Conservation (phyloP, 2,797 vertebrate genomes). For the Kryptopterus vitreolus region DNA sequence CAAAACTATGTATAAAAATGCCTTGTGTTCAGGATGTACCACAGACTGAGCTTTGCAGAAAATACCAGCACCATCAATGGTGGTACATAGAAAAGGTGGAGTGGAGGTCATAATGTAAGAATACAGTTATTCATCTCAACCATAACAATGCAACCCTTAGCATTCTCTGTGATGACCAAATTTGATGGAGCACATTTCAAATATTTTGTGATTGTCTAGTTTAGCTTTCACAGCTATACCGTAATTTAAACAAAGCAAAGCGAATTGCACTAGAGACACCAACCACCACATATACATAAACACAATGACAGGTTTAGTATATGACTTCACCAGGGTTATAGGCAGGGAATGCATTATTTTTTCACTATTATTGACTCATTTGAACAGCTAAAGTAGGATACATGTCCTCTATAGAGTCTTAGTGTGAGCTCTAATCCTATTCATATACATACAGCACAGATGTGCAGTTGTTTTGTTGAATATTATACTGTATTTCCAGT, state of each 20-base stretch:
- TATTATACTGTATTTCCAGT: neutral
- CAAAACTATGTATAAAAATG: neutral
- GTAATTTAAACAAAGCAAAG: slow-evolving; percentile 29
- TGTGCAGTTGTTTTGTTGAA: neutral
- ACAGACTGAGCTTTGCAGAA: slow-evolving; percentile 45
- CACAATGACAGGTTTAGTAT: slow-evolving; percentile 29
- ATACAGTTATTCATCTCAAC: slow-evolving; percentile 57
- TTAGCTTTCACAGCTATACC: slow-evolving; percentile 36
- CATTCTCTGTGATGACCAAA: slow-evolving; percentile 40
- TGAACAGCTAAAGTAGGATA: neutral
- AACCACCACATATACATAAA: slow-evolving; percentile 2
- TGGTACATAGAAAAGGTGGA: slow-evolving; percentile 25
- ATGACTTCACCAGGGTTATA: slow-evolving; percentile 23
- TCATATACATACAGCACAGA: neutral
- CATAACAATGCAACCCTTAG: slow-evolving; percentile 56
- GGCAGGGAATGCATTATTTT: slow-evolving; percentile 18
- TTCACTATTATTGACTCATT: neutral
- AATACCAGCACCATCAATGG: slow-evolving; percentile 42
- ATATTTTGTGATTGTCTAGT: slow-evolving; percentile 46
- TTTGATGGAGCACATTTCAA: slow-evolving; percentile 54
- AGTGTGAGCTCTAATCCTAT: slow-evolving; percentile 4
- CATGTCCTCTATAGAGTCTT: neutral
- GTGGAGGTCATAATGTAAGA: slow-evolving; percentile 31
- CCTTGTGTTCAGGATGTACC: neutral
- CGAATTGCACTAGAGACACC: neutral